Evolutionary conservation across 2,113 vertebrate genomes (phyloP).

Genomic region (Pelusios castaneus): DNA sequence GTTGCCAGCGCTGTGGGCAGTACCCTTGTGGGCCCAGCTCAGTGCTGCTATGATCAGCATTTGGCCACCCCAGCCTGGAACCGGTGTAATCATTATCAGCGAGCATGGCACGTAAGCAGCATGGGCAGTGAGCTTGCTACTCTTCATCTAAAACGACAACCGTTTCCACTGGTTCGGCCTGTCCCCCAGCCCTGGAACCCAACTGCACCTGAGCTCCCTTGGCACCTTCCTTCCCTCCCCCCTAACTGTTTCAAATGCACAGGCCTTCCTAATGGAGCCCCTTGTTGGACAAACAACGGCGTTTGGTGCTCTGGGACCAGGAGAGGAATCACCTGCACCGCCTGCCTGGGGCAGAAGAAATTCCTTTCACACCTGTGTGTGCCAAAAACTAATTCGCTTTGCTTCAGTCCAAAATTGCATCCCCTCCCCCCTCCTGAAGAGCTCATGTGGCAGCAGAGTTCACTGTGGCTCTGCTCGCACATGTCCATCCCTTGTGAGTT

Average conservation of each 20-base stretch:
- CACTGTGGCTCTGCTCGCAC: neutral
- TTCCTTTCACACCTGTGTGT: neutral
- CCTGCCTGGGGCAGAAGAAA: neutral
- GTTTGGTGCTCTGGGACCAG: neutral
- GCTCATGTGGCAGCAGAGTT: constrained; percentile 8
- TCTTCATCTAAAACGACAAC: neutral
- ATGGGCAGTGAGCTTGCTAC: neutral
- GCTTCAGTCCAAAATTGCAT: neutral
- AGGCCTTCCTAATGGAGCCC: accelerated
- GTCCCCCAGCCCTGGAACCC: neutral
- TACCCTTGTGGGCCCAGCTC: neutral
- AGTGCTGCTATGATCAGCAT: neutral
- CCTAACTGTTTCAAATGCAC: neutral
- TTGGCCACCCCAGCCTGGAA: neutral
- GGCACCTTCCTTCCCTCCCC: neutral
- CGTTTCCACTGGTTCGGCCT: neutral
- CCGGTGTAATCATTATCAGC: neutral
- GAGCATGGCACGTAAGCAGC: too few species aligned
- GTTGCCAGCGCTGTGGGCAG: neutral
- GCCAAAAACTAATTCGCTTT: constrained; percentile 51
- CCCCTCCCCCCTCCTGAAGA: neutral
- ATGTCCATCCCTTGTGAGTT: constrained; percentile 30
- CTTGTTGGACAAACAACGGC: accelerated
- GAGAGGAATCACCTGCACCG: neutral
- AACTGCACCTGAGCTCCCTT: neutral